phyloP scores from a whole-genome alignment of 2,888 invertebrate species.

The Neoaliturus tenellus region DNA sequence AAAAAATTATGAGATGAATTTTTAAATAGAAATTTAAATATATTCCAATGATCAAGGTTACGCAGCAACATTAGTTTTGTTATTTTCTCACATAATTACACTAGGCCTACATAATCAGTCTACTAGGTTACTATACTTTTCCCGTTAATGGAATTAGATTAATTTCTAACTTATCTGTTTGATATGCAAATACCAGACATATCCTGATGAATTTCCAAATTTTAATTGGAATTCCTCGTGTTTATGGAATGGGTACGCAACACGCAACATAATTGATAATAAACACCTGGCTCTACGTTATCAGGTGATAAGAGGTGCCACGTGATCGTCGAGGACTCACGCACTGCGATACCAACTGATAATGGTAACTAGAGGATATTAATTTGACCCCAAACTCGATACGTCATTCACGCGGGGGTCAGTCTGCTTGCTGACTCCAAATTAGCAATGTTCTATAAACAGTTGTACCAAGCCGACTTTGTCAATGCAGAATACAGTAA shows the following conservation, averaged over 20 bases:
- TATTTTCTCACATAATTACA: no score
- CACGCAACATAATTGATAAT: constrained; percentile 20
- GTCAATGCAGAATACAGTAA: no score
- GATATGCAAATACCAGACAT: not conserved
- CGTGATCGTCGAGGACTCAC: not conserved
- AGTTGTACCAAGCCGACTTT: no score
- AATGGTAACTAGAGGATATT: not conserved
- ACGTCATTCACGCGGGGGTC: not conserved
- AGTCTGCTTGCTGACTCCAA: no score
- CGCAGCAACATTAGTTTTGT: no score
- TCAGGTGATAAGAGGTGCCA: not conserved
- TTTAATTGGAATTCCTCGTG: not conserved
- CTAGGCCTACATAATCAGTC: no score
- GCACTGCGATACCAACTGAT: not conserved
- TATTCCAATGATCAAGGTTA: no score
- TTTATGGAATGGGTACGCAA: not conserved
- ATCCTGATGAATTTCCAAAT: not conserved
- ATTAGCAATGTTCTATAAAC: no score
- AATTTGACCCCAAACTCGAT: not conserved
- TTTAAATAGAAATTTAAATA: no score
- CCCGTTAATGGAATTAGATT: no score
- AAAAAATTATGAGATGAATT: no score
- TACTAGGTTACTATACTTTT: no score
- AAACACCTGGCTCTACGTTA: not conserved
- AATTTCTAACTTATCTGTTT: not conserved